These are phyloP conservation scores for Chondrosia reniformis DNA, from an alignment of 37 sponge, comb jelly and placozoan species.

Conservation along the genomic window DNA sequence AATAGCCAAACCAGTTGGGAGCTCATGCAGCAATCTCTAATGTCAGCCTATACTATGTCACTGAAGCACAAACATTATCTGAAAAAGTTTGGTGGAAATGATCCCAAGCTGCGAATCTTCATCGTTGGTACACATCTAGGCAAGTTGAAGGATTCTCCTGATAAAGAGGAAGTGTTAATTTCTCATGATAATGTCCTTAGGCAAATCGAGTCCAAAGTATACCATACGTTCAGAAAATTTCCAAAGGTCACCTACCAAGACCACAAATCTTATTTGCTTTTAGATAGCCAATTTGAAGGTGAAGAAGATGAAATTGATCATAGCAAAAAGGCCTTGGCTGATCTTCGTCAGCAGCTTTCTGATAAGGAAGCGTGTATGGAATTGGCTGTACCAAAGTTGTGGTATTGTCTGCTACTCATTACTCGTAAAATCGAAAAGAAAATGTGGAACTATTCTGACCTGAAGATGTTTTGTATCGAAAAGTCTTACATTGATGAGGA, in stretches of 20 bases:
- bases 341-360: conserved; percentile 1
- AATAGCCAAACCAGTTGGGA: background rate
- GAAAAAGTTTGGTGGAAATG: background rate
- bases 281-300: background rate
- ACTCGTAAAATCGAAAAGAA: background rate
- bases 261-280: background rate
- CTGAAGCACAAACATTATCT: background rate
- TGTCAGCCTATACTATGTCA: background rate
- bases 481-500: background rate
- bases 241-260: background rate
- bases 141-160: background rate
- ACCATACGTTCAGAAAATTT: too few species aligned
- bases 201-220: too few species aligned
- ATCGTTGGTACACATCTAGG: background rate
- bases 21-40: background rate
- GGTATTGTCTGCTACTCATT: background rate
- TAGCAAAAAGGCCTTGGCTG: background rate
- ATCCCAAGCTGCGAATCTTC: conserved; percentile 4
- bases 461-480: background rate
- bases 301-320: too few species aligned
- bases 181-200: too few species aligned
- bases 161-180: background rate
- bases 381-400: conserved; percentile 7
- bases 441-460: background rate
- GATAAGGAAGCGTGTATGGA: background rate